phyloP scores from a whole-genome alignment of 1,140 invertebrate species.

The Aphis craccivora region DNA sequence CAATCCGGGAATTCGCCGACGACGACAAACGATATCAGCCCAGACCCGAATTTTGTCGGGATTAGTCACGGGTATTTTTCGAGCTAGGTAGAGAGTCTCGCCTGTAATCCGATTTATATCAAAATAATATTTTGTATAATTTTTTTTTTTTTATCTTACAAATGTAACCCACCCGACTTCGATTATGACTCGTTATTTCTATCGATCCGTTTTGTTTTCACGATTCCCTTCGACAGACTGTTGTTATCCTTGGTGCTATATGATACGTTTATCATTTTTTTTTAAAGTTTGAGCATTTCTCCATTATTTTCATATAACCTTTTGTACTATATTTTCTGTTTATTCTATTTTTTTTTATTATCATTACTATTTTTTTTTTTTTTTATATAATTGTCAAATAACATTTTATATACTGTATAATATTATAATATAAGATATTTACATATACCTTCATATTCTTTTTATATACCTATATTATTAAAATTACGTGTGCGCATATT shows the following conservation, averaged over 20 bases:
- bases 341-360: not conserved
- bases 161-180: not conserved
- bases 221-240: constrained; percentile 44
- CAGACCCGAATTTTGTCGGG: not conserved
- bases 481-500: constrained; percentile 28
- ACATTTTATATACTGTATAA: not conserved
- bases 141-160: not conserved
- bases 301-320: constrained; percentile 34
- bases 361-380: not conserved
- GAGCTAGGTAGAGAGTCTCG: not conserved
- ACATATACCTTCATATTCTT: constrained; percentile 16
- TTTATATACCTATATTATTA: constrained; percentile 1
- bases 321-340: constrained; percentile 36
- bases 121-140: not conserved
- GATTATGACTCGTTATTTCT: not conserved
- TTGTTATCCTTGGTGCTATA: constrained; percentile 56
- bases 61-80: not conserved
- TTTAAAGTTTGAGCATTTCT: constrained; percentile 31
- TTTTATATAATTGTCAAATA: not conserved
- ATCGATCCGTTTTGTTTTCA: constrained; percentile 18
- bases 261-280: constrained; percentile 19
- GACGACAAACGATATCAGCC: not conserved
- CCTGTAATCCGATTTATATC: not conserved
- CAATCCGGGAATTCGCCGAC: not conserved
- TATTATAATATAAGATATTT: constrained; percentile 17